These are phyloP conservation scores for Nothoprocta pentlandii DNA, from an alignment of 2,113 vertebrate genomes.

Conservation along the genomic window DNA sequence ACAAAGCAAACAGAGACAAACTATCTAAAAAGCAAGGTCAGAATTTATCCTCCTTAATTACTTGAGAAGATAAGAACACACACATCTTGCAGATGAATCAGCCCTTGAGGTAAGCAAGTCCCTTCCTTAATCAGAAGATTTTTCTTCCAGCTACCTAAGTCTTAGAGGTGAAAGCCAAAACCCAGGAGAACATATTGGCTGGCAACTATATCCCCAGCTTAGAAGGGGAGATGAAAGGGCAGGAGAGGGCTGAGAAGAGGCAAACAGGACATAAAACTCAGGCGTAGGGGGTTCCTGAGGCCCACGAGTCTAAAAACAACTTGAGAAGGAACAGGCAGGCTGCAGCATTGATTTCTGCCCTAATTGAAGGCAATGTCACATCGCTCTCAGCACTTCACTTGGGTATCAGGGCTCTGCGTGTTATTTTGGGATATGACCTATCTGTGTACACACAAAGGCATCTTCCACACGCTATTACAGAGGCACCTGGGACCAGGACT, in stretches of 20 bases:
- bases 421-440: neutral
- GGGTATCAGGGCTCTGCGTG: neutral
- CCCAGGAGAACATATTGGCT: neutral
- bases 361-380: neutral
- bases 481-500: neutral
- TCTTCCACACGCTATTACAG: neutral
- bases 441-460: neutral
- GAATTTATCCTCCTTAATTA: neutral
- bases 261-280: neutral
- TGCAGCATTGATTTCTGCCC: neutral
- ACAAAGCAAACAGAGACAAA: neutral
- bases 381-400: neutral
- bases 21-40: neutral
- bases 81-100: neutral
- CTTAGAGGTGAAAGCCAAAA: neutral
- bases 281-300: neutral
- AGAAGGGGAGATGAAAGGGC: neutral
- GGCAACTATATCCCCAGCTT: rapidly evolving
- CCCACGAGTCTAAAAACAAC: conserved; percentile 1
- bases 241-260: neutral
- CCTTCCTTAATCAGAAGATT: neutral
- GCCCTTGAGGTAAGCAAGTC: neutral
- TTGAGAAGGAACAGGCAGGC: neutral
- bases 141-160: neutral
- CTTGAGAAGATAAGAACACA: neutral